These are phyloP conservation scores for Pangasius mekongensis DNA, from an alignment of 2,797 vertebrate genomes.

Conservation along the genomic window DNA sequence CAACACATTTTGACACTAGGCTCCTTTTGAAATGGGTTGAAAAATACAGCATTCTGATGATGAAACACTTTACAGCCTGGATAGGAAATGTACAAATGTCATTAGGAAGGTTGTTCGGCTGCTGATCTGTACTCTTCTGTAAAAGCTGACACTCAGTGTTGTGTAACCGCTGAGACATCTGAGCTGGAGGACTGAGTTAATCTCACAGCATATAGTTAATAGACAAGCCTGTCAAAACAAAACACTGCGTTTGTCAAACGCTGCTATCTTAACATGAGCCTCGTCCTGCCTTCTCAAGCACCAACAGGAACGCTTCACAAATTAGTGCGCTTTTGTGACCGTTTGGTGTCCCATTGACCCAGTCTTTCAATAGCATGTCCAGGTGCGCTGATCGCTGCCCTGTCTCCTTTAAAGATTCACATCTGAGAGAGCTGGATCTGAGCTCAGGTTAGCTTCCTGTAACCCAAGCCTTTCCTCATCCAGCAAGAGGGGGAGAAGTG, in stretches of 20 bases:
- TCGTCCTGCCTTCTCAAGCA: conserved; percentile 1
- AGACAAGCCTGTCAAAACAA: conserved; percentile 59
- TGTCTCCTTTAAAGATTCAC: conserved; percentile 46
- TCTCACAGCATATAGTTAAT: conserved; percentile 47
- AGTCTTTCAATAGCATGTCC: conserved; percentile 47
- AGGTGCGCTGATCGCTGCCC: conserved; percentile 51
- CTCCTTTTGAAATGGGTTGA: background rate
- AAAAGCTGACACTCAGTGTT: conserved; percentile 22
- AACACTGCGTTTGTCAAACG: conserved; percentile 43
- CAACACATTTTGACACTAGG: background rate
- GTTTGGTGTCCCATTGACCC: conserved; percentile 46
- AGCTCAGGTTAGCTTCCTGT: conserved; percentile 76
- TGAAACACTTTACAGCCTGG: background rate
- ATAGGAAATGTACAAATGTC: background rate
- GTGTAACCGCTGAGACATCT: conserved; percentile 17
- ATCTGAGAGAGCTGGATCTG: conserved; percentile 38
- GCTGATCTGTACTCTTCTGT: background rate
- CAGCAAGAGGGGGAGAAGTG: conserved; percentile 51
- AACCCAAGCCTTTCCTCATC: conserved; percentile 71
- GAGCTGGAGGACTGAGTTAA: conserved; percentile 44
- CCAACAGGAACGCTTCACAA: conserved; percentile 26
- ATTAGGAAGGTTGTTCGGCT: background rate
- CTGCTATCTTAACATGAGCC: conserved; percentile 35
- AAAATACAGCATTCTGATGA: conserved; percentile 4
- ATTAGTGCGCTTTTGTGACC: conserved; percentile 11